Base-by-base conservation (phyloP, 2,888 invertebrate species). In the Thelaira solivaga region DNA sequence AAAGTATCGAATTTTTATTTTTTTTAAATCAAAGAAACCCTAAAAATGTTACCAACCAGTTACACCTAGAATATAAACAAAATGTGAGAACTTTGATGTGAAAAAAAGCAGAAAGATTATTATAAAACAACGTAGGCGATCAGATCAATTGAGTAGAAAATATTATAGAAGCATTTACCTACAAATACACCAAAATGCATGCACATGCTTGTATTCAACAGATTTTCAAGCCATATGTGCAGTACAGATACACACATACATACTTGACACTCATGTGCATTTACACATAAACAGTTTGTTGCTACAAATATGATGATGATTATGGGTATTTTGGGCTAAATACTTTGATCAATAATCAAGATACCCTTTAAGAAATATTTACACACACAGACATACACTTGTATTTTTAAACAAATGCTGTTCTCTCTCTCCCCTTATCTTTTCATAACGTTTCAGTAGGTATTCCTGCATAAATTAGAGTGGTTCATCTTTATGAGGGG, bases 21-120 rank as follows among this genome's bases (percentile, higher is more conserved):
- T n/a, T n/a, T n/a, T n/a, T n/a, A n/a, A 10, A 61, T 31, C 65
- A 74, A 74, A 71, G 78, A 78, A 78, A 65, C 78, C 78, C 59
- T 69, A 78, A 74, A 47, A 78, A 78, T 78, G 74, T 53, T 71
- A 34, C 45, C 49, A 39, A 39, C 36, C 36, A 51, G 64, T 78
- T 62, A 72, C 71, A 71, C 71, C 59, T 71, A 39, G 16, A 61
- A 41, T 39, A 61, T 51, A 61, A 69, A 45, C 49, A 69, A 67
- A 71, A 74, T 78, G 78, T 78, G 78, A 78, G 78, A 78, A 78
- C 74, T 71, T 74, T 65, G 61, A 61, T 55, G 53, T 59, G 13
- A 68, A 78, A 45, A 68, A 78, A 45, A 36, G 36, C 69, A 64
- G 39, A 45, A 49, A 31, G 64, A n/a, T n/a, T 69, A 51, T 41